phyloP scores from a whole-genome alignment of 1,140 invertebrate species.

The Palaemon carinicauda region DNA sequence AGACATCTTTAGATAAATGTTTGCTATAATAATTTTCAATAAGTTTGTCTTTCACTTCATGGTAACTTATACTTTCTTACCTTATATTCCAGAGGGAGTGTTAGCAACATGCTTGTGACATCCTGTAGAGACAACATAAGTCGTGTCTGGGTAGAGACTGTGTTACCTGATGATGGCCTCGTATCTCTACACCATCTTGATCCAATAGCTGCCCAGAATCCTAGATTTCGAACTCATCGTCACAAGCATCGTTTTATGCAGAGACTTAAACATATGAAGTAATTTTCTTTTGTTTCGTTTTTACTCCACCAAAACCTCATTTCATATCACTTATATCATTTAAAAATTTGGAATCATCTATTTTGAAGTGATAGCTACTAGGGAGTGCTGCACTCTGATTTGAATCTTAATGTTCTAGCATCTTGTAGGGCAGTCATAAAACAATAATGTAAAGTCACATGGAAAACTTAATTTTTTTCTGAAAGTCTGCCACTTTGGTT shows the following conservation, averaged over 20 bases:
- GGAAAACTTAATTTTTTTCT: too few relatives aligned
- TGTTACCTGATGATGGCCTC: constrained; percentile 93
- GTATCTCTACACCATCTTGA: constrained; percentile 87
- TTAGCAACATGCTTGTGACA: constrained; percentile 97
- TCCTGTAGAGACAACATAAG: constrained; percentile 99
- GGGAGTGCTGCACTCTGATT: too few relatives aligned
- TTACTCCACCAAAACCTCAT: too few relatives aligned
- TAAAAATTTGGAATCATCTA: too few relatives aligned
- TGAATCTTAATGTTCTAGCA: too few relatives aligned
- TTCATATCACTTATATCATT: too few relatives aligned
- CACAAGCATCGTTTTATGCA: constrained; percentile 97
- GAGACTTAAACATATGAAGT: constrained; percentile 95
- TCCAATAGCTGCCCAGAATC: constrained; percentile 76
- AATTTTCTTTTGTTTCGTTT: constrained; percentile 61
- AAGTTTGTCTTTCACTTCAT: neutral
- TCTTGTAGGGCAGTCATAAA: too few relatives aligned
- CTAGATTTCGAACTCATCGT: constrained; percentile 87
- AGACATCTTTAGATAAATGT: too few relatives aligned
- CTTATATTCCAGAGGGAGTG: constrained; percentile 80
- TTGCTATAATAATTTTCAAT: neutral
- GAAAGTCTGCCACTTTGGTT: too few relatives aligned
- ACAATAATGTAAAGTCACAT: too few relatives aligned
- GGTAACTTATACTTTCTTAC: constrained; percentile 31
- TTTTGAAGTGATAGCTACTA: too few relatives aligned
- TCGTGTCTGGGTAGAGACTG: constrained; percentile 96